These are phyloP conservation scores for Stenolophus ochropezus DNA, from an alignment of 2,888 invertebrate genomes.

Conservation along the genomic window DNA sequence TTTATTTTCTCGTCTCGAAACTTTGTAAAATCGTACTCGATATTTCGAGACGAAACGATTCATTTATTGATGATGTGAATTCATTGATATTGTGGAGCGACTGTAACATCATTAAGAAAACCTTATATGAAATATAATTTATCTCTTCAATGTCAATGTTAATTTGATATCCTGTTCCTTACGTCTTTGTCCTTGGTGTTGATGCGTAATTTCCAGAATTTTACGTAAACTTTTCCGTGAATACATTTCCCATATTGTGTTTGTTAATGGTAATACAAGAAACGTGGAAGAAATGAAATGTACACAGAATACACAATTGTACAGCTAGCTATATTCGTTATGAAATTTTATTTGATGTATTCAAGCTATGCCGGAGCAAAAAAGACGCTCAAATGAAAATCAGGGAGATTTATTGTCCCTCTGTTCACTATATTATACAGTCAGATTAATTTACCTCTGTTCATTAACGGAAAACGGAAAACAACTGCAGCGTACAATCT, in stretches of 20 bases:
- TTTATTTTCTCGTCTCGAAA: too few species aligned
- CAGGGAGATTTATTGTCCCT: background rate
- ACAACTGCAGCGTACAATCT: too few species aligned
- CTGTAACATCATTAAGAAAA: too few species aligned
- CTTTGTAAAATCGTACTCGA: too few species aligned
- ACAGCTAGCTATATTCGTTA: background rate
- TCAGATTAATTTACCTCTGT: background rate
- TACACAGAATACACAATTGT: background rate
- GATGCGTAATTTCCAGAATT: too few species aligned
- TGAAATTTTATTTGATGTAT: constrained; percentile 17
- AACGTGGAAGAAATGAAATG: background rate
- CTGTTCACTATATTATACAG: background rate
- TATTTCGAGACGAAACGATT: too few species aligned
- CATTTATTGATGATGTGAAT: too few species aligned
- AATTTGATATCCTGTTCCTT: too few species aligned
- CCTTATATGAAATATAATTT: too few species aligned
- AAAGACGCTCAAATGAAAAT: background rate
- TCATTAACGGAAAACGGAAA: background rate
- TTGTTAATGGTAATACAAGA: background rate
- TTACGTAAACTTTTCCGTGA: background rate
- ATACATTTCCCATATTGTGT: background rate
- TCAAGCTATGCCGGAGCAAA: background rate
- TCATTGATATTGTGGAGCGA: too few species aligned
- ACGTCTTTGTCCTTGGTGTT: too few species aligned
- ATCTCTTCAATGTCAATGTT: too few species aligned